phyloP scores from a whole-genome alignment of 37 sponge, comb jelly and placozoan species.

The Eunapius fragilis region DNA sequence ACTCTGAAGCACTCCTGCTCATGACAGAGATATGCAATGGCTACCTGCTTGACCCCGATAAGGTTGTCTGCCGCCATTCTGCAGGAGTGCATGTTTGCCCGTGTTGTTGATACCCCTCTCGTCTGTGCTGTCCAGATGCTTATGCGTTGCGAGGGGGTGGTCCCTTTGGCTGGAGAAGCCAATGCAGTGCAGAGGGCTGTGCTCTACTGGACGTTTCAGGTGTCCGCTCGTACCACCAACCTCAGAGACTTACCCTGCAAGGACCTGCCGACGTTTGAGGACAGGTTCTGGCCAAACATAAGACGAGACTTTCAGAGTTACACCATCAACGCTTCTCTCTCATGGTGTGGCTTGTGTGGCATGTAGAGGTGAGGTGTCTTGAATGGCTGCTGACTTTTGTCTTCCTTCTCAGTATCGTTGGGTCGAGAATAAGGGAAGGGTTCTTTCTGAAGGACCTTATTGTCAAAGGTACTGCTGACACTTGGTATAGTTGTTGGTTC shows the following conservation, averaged over 20 bases:
- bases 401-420: slow-evolving; percentile 55
- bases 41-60: slow-evolving; percentile 49
- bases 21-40: slow-evolving; percentile 72
- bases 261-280: neutral
- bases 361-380: neutral
- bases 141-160: neutral
- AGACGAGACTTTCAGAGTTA: slow-evolving; percentile 3
- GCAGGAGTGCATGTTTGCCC: neutral
- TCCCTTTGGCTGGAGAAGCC: neutral
- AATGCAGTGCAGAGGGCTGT: slow-evolving; percentile 45
- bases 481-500: neutral
- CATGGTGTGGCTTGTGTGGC: slow-evolving; percentile 51
- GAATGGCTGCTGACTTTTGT: neutral
- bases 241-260: slow-evolving; percentile 16
- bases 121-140: neutral
- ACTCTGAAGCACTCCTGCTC: slow-evolving; percentile 54
- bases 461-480: slow-evolving; percentile 30
- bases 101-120: no score
- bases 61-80: slow-evolving; percentile 11
- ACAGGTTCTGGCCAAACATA: slow-evolving; percentile 26
- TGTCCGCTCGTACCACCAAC: slow-evolving; percentile 13
- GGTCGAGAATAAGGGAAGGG: slow-evolving; percentile 73
- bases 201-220: slow-evolving; percentile 61
- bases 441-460: slow-evolving; percentile 39
- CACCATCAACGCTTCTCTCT: slow-evolving; percentile 41